These are phyloP conservation scores for Furnarius figulus DNA, from an alignment of 2,113 vertebrate genomes.

Conservation along the genomic window DNA sequence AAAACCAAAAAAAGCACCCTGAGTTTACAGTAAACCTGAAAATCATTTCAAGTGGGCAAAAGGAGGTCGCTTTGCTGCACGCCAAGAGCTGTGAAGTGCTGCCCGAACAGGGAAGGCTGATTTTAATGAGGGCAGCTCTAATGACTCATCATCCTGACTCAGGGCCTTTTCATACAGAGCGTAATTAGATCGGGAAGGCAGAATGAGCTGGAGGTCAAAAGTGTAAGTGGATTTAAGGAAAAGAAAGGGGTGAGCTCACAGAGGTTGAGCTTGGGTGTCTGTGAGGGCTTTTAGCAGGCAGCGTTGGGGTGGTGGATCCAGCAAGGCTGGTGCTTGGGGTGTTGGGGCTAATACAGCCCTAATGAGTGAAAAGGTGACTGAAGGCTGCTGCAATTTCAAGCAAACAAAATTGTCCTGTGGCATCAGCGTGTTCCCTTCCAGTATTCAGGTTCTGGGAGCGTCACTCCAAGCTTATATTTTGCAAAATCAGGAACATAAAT, in stretches of 20 bases:
- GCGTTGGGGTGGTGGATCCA: not conserved
- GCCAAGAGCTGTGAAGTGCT: not conserved
- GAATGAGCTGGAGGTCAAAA: not conserved
- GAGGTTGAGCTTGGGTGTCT: not conserved
- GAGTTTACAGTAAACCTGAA: not conserved
- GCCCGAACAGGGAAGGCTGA: rapidly evolving
- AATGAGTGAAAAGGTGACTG: not conserved
- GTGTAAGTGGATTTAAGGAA: not conserved
- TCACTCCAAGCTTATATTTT: not conserved
- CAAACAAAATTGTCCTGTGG: too few relatives aligned
- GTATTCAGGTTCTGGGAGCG: rapidly evolving
- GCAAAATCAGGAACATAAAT: rapidly evolving
- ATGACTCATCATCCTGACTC: constrained; percentile 19
- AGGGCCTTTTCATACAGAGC: not conserved
- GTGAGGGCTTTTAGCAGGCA: rapidly evolving
- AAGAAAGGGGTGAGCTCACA: not conserved
- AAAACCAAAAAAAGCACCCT: not conserved
- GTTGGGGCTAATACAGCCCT: not conserved
- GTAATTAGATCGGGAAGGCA: not conserved
- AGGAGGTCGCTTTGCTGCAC: not conserved
- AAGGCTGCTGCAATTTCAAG: not conserved
- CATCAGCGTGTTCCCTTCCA: not conserved
- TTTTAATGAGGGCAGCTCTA: not conserved
- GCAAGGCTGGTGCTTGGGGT: not conserved
- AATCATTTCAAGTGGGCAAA: not conserved